A percentile compares a stretch with the other conserved stretches of the same genome.
phyloP scores from a whole-genome alignment of 2,797 vertebrate species.

The Sebastes kiyomatsui region DNA sequence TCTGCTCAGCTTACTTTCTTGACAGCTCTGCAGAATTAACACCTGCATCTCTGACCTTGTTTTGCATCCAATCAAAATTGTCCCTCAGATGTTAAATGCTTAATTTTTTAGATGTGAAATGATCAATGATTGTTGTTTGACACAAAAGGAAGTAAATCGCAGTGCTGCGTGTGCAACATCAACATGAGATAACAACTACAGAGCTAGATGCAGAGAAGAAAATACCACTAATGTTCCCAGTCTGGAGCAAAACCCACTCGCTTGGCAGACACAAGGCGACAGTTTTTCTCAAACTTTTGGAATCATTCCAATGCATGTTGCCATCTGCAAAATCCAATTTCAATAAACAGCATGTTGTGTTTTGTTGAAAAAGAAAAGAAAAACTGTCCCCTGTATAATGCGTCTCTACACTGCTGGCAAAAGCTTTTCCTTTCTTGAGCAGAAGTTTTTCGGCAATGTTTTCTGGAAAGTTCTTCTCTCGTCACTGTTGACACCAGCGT shows the following conservation, averaged over 20 bases:
- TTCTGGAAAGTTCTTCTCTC: slow-evolving; percentile 16
- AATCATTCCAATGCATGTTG: slow-evolving; percentile 34
- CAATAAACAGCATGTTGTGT: slow-evolving; percentile 26
- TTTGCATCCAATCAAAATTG: slow-evolving; percentile 3
- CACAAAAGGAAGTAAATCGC: not conserved
- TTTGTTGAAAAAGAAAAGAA: slow-evolving; percentile 23
- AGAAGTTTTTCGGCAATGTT: not conserved
- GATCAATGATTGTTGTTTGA: slow-evolving; percentile 1
- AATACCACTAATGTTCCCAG: slow-evolving; percentile 22
- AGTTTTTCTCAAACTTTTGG: slow-evolving; percentile 28
- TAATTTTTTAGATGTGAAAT: not conserved
- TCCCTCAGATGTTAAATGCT: slow-evolving; percentile 3
- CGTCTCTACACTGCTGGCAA: slow-evolving; percentile 27
- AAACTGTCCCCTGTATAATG: not conserved
- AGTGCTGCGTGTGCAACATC: not conserved
- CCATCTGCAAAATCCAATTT: slow-evolving; percentile 52
- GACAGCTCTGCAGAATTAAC: not conserved
- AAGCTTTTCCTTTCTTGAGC: slow-evolving; percentile 9
- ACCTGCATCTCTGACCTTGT: not conserved
- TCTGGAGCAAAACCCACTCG: slow-evolving; percentile 22
- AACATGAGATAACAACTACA: slow-evolving; percentile 2
- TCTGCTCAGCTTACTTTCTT: not conserved
- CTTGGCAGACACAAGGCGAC: slow-evolving; percentile 28
- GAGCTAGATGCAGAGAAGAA: slow-evolving; percentile 30
- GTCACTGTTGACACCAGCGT: slow-evolving; percentile 3